Evolutionary conservation across 2,888 invertebrate species (phyloP).

Genomic region (Drosophila longiperda): DNA sequence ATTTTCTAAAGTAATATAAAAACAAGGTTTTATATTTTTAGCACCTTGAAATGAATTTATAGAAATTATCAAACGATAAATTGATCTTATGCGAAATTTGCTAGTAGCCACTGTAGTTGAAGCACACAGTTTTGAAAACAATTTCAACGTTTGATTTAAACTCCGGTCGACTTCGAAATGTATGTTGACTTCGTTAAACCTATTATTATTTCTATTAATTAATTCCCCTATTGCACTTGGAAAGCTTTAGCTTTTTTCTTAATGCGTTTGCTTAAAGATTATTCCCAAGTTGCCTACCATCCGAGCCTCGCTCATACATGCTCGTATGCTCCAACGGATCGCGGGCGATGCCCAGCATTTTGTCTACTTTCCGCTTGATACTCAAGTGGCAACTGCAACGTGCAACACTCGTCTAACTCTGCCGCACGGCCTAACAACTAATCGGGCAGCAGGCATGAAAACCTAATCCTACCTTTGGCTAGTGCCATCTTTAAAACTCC

Average conservation of each 20-base stretch:
- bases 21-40: not conserved
- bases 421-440: conserved; percentile 42
- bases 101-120: not conserved
- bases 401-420: conserved; percentile 75
- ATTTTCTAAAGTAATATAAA: no score
- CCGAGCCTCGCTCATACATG: conserved; percentile 87
- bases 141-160: not conserved
- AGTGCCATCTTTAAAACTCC: conserved; percentile 59
- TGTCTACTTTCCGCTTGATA: conserved; percentile 30
- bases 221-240: not conserved
- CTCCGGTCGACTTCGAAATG: not conserved
- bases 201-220: not conserved
- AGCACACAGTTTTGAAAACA: not conserved
- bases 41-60: not conserved
- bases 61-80: not conserved
- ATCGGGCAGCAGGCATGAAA: conserved; percentile 37
- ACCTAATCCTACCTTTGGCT: conserved; percentile 46
- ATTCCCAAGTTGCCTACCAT: conserved; percentile 50
- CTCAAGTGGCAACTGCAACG: conserved; percentile 69
- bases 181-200: not conserved
- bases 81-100: not conserved
- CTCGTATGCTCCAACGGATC: conserved; percentile 87
- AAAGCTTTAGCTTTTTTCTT: not conserved
- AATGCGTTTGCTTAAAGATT: not conserved
- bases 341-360: conserved; percentile 84